Evolutionary conservation across 1,140 invertebrate genomes (phyloP), one percentile per base, ranked within the genome.

Genomic region (Micrasema longulum): DNA sequence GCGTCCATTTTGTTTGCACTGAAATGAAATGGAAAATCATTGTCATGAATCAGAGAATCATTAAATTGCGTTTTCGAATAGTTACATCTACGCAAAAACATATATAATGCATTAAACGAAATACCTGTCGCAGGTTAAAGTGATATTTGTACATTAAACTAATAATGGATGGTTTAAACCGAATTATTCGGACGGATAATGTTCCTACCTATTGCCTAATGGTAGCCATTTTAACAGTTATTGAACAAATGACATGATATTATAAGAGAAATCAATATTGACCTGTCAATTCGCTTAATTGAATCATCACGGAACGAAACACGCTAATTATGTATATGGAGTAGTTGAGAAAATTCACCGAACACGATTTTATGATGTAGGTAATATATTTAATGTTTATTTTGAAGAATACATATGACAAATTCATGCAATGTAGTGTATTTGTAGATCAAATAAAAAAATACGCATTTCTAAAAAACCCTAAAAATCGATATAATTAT

Each of bases 271-370:
- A 31, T 22, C 45, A 66, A 9, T 50, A 50, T 66, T 66, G 38
- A 66, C 47, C 12, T 7, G 18, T 23, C 38, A 45, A 63, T 63
- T 63, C 6, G 18, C 10, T 43, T 63, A 63, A 63, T 63, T 43
- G 60, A 45, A 26, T 63, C 16, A 23, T 57, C 53, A 57, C 53
- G 53, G 16, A 35, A 12, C 23, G 12, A 22, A 55, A 55, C 26
- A n/a, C 16, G 52, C 22, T 55, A 55, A 55, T 55, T 55, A 55
- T 55, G 12, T 35, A 55, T n/a, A n/a, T n/a, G n/a, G 52, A 55
- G 52, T 55, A 14, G 26, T 31, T 35, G 53, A 57, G 53, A 35
- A 57, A 57, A 35, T 31, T 35, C 26, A 16, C 26, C 26, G 31
- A 55, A 9, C 31, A 57, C 14, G 31, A n/a, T 36, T 38, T 16